Evolutionary conservation across 2,797 vertebrate genomes (phyloP).

Genomic region (Scyliorhinus canicula): DNA sequence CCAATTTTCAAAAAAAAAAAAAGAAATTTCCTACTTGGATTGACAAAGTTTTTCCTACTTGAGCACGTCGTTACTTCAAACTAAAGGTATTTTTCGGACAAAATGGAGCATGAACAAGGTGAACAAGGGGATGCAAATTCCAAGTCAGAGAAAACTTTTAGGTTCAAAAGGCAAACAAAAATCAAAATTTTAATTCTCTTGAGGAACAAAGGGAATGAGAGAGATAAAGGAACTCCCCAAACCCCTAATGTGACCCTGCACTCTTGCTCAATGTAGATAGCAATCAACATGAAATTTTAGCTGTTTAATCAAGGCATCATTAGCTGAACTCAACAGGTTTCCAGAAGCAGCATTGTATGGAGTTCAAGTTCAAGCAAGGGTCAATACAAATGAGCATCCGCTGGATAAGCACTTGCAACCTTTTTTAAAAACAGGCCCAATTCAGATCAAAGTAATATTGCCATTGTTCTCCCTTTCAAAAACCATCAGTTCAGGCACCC

Average conservation of each 20-base stretch:
- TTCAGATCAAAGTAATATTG: background rate
- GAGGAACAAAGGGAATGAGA: background rate
- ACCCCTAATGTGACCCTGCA: background rate
- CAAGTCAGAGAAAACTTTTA: background rate
- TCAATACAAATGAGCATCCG: background rate
- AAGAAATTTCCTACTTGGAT: background rate
- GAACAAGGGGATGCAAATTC: background rate
- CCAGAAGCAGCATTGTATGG: background rate
- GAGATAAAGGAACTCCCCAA: background rate
- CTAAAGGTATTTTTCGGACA: background rate
- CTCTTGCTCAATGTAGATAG: background rate
- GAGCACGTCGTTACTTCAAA: no score
- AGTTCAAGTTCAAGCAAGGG: background rate
- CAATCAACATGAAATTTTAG: background rate
- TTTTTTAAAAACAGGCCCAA: background rate
- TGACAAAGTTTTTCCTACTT: background rate
- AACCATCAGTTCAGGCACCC: background rate
- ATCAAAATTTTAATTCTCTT: background rate
- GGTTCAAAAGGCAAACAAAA: background rate
- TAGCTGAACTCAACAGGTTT: background rate
- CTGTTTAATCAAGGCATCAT: no score
- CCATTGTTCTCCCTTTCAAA: background rate
- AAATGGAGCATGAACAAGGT: background rate
- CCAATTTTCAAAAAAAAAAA: background rate
- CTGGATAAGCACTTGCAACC: background rate